These are phyloP conservation scores for Muscicapa adusta DNA, from an alignment of 2,113 vertebrate species.

Conservation along the genomic window DNA sequence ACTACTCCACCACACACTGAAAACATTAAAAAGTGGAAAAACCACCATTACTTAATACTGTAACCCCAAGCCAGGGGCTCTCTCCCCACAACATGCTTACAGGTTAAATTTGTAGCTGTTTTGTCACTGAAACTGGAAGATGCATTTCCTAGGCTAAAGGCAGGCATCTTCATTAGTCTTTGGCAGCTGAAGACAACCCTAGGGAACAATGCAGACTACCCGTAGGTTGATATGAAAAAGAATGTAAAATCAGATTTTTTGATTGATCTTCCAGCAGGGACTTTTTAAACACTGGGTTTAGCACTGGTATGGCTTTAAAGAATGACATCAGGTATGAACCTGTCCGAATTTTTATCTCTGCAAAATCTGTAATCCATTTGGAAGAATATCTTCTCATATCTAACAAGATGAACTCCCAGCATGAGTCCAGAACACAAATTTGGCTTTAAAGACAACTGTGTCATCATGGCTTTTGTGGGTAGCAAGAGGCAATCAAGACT, in stretches of 20 bases:
- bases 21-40: neutral
- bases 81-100: neutral
- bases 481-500: neutral
- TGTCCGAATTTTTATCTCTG: neutral
- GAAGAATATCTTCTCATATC: neutral
- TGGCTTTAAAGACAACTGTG: neutral
- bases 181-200: neutral
- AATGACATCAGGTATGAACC: neutral
- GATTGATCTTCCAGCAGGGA: neutral
- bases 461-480: neutral
- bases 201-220: neutral
- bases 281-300: neutral
- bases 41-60: neutral
- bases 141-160: neutral
- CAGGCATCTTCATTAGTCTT: neutral
- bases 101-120: neutral
- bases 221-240: neutral
- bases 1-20: neutral
- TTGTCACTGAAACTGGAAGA: neutral
- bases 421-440: neutral
- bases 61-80: neutral
- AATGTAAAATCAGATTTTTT: neutral
- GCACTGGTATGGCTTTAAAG: neutral
- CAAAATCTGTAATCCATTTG: neutral
- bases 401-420: neutral